These are phyloP conservation scores for Hoplostethus atlanticus DNA, from an alignment of 2,797 vertebrate species.

Conservation along the genomic window DNA sequence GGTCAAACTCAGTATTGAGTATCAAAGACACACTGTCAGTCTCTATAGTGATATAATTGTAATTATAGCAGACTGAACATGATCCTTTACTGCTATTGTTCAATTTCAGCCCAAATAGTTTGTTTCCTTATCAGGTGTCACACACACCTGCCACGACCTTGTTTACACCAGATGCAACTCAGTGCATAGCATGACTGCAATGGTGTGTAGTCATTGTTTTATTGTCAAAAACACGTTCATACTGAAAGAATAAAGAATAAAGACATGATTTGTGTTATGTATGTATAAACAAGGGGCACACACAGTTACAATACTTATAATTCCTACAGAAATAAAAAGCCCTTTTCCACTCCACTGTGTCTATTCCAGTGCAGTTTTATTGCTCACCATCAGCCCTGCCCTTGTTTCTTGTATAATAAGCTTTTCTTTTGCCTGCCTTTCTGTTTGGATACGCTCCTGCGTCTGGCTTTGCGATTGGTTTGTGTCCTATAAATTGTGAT, in stretches of 20 bases:
- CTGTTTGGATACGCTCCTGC: constrained; percentile 51
- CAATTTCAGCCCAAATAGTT: background rate
- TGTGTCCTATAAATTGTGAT: constrained; percentile 60
- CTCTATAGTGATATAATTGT: background rate
- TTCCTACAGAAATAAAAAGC: constrained; percentile 8
- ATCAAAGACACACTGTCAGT: background rate
- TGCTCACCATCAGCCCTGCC: constrained; percentile 37
- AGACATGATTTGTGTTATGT: constrained; percentile 4
- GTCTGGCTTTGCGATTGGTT: constrained; percentile 51
- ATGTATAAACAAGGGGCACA: background rate
- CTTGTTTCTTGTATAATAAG: constrained; percentile 57
- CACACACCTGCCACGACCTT: background rate
- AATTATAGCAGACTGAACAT: background rate
- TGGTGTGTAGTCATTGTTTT: background rate
- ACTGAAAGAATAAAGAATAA: background rate
- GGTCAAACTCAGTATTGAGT: background rate
- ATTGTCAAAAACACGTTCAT: constrained; percentile 5
- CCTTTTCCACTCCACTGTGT: background rate
- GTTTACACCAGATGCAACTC: background rate
- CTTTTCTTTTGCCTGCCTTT: constrained; percentile 61
- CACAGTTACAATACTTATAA: background rate
- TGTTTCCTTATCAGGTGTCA: background rate
- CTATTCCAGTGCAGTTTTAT: constrained; percentile 49
- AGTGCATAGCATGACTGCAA: constrained; percentile 6
- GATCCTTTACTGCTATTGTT: background rate